Evolutionary conservation across 2,113 vertebrate genomes (phyloP).

Genomic region (Phoenicopterus ruber): DNA sequence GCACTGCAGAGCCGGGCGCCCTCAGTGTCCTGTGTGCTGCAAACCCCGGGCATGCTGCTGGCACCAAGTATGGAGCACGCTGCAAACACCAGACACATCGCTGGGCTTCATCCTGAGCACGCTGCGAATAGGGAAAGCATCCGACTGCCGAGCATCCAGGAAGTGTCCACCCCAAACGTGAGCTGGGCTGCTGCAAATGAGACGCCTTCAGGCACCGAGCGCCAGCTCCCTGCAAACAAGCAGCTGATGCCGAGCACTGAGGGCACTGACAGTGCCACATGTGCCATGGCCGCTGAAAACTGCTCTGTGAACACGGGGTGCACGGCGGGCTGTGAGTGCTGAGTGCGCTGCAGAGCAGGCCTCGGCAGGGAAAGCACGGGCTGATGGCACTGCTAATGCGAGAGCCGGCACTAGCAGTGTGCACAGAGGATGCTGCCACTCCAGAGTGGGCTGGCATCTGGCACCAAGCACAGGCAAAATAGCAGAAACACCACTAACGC

Average conservation of each 20-base stretch:
- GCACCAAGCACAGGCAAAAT: background rate
- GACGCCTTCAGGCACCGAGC: fast-evolving
- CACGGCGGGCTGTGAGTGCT: fast-evolving
- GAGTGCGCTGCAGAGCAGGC: background rate
- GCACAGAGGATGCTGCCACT: background rate
- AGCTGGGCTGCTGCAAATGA: background rate
- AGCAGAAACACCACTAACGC: background rate
- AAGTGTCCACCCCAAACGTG: fast-evolving
- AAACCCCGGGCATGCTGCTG: fast-evolving
- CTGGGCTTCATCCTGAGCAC: background rate
- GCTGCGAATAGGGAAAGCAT: background rate
- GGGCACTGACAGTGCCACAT: fast-evolving
- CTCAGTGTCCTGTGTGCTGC: background rate
- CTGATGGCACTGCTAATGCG: background rate
- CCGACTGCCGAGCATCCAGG: fast-evolving
- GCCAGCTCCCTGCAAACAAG: background rate
- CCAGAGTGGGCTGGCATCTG: fast-evolving
- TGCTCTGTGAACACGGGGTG: fast-evolving
- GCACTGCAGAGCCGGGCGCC: background rate
- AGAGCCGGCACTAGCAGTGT: background rate
- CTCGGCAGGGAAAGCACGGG: background rate
- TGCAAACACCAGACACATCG: background rate
- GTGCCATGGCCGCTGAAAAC: background rate
- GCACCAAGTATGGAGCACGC: fast-evolving
- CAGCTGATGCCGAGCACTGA: fast-evolving